Conservation (phyloP, 2,113 vertebrate species). For the Pomatorhinus ruficollis region DNA sequence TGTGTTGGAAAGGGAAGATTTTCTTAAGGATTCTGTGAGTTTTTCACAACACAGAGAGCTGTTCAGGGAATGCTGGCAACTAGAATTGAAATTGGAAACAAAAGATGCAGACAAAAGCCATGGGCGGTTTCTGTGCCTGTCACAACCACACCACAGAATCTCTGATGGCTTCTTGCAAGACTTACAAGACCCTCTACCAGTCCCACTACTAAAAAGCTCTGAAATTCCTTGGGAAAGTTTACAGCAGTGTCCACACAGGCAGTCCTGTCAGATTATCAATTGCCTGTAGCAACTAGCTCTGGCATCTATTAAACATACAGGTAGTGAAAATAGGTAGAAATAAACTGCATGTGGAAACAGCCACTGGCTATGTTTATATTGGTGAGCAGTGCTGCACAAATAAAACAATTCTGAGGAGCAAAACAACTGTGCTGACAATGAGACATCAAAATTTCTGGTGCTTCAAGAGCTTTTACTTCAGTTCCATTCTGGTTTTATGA, state of each 20-base stretch:
- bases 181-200: not conserved
- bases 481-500: not conserved
- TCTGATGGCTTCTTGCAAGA: not conserved
- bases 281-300: not conserved
- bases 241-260: not conserved
- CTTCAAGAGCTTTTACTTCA: not conserved
- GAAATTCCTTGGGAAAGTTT: not conserved
- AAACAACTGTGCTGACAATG: not conserved
- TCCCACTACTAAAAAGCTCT: not conserved
- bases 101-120: not conserved
- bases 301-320: not conserved
- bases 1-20: not conserved
- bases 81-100: not conserved
- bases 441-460: not conserved
- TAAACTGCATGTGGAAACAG: not conserved
- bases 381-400: not conserved
- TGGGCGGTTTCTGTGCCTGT: not conserved
- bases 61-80: not conserved
- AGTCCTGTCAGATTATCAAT: not conserved
- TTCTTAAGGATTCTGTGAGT: not conserved
- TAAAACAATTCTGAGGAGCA: not conserved
- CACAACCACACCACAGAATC: not conserved
- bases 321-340: not conserved
- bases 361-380: not conserved
- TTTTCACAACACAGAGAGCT: not conserved